Conservation (phyloP, 2,888 invertebrate species). For the Eupithecia pulchellata region DNA sequence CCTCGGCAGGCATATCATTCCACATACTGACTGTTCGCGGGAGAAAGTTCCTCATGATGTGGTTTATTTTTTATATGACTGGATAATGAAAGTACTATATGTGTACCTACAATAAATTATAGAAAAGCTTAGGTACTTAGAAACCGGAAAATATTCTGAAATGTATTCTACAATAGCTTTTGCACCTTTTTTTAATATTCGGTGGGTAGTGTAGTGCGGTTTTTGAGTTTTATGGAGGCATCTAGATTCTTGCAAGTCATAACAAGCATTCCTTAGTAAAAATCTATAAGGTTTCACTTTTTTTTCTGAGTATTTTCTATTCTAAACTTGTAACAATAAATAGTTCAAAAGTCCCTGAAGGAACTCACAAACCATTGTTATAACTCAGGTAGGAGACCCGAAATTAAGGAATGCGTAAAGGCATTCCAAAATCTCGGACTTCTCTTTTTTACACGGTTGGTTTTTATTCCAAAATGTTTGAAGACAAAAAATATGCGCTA, state of each 20-base stretch:
- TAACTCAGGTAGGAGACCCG: constrained; percentile 37
- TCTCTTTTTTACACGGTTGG: constrained; percentile 4
- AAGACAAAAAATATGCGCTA: neutral
- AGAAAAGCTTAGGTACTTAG: neutral
- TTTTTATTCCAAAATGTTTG: neutral
- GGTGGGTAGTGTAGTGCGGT: neutral
- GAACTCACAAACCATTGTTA: constrained; percentile 25
- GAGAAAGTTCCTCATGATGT: too few species aligned
- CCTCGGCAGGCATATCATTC: too few species aligned
- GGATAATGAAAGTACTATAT: too few species aligned
- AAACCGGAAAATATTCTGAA: neutral
- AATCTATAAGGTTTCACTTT: neutral
- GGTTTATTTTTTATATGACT: too few species aligned
- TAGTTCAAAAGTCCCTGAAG: constrained; percentile 17
- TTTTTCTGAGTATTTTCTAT: neutral
- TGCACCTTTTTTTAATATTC: neutral
- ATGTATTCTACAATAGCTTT: neutral
- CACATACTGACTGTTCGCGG: too few species aligned
- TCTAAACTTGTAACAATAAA: constrained; percentile 1
- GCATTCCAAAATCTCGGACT: too few species aligned
- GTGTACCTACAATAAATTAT: neutral
- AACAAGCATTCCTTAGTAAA: neutral
- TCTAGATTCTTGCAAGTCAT: neutral
- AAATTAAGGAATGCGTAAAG: constrained; percentile 22
- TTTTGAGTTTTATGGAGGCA: neutral